phyloP scores from a whole-genome alignment of 2,113 vertebrate genomes.

The Saccopteryx leptura region DNA sequence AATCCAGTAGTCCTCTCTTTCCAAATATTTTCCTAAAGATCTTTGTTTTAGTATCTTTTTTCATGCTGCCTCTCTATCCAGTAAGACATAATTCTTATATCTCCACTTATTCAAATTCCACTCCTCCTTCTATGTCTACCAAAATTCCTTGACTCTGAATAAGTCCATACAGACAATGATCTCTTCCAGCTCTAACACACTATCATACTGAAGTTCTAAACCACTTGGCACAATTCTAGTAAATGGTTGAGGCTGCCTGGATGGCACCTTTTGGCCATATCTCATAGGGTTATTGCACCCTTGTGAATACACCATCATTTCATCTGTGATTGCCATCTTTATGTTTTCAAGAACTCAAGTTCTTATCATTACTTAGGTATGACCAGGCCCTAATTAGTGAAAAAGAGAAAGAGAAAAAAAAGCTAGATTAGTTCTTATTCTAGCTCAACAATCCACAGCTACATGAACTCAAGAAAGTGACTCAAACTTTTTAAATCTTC shows the following conservation, averaged over 20 bases:
- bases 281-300: neutral
- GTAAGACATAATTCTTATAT: neutral
- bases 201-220: neutral
- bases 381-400: neutral
- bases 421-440: neutral
- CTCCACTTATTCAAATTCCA: neutral
- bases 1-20: neutral
- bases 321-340: neutral
- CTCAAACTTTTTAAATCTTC: conserved; percentile 31
- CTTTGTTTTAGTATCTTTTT: neutral
- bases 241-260: neutral
- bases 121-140: neutral
- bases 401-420: neutral
- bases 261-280: neutral
- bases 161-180: neutral
- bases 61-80: neutral
- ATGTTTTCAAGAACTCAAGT: neutral
- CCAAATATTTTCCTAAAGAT: neutral
- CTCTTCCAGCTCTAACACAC: neutral
- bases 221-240: neutral
- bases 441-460: neutral
- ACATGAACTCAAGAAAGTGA: conserved; percentile 9
- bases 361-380: neutral
- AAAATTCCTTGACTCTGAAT: neutral
- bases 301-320: neutral